Percentiles rank a stretch among this genome's conserved stretches.
phyloP scores from a whole-genome alignment of 2,888 invertebrate genomes.

The Sepioteuthis lessoniana region DNA sequence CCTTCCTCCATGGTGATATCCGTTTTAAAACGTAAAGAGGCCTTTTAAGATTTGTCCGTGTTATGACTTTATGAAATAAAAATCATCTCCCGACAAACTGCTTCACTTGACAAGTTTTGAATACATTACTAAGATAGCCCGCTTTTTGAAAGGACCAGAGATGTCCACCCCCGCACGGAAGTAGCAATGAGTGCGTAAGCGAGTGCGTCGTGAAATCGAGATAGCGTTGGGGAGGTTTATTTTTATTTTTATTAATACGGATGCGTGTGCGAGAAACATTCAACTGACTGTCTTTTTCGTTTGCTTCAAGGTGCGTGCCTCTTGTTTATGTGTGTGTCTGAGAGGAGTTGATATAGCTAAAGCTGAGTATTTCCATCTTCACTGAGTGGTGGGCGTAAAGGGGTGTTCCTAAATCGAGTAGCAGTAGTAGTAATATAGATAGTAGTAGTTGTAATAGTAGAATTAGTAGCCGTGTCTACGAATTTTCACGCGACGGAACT shows the following conservation, averaged over 20 bases:
- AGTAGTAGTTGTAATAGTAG: not conserved
- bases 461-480: not conserved
- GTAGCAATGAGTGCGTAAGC: not conserved
- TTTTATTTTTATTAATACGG: not conserved
- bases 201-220: not conserved
- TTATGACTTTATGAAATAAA: not conserved
- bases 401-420: not conserved
- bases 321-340: too few relatives aligned
- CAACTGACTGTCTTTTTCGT: too few relatives aligned
- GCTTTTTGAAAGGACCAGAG: constrained; percentile 1
- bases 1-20: not conserved
- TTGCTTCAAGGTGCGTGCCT: too few relatives aligned
- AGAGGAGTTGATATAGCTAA: not conserved
- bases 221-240: not conserved
- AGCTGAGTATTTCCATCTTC: not conserved
- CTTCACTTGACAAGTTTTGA: not conserved
- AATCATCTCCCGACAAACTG: not conserved
- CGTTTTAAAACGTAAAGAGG: not conserved
- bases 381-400: not conserved
- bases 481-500: constrained; percentile 23
- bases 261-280: not conserved
- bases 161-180: constrained; percentile 23
- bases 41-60: not conserved
- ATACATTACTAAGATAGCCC: constrained; percentile 18
- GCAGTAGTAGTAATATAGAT: not conserved